Evolutionary conservation across 1,140 invertebrate genomes (phyloP).

Genomic region (Phymorhynchus buccinoides): DNA sequence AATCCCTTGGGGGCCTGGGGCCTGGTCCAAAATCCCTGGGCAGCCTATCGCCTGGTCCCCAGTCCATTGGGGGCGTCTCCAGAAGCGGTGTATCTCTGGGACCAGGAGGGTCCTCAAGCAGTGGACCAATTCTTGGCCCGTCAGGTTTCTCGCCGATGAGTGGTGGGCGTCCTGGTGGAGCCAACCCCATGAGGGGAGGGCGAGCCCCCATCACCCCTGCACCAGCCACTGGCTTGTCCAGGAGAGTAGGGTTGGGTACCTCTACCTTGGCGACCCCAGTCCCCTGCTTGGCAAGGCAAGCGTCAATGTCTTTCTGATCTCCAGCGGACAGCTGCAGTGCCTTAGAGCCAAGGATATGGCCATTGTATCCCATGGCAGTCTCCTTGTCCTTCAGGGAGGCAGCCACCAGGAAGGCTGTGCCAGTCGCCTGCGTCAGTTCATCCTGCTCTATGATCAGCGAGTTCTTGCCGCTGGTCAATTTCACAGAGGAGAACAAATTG

Average conservation of each 20-base stretch:
- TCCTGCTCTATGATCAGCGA: slow-evolving; percentile 80
- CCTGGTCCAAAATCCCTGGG: too few relatives aligned
- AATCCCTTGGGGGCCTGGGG: too few relatives aligned
- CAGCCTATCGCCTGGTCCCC: too few relatives aligned
- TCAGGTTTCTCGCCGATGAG: background rate
- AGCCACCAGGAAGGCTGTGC: slow-evolving; percentile 83
- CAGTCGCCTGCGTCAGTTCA: slow-evolving; percentile 76
- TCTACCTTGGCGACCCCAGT: background rate
- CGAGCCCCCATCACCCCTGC: background rate
- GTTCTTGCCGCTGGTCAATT: slow-evolving; percentile 65
- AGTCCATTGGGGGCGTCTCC: too few relatives aligned
- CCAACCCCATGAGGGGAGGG: background rate
- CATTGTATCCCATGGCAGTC: slow-evolving; percentile 61
- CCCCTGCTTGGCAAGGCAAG: slow-evolving; percentile 32
- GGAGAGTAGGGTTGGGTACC: background rate
- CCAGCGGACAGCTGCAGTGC: slow-evolving; percentile 58
- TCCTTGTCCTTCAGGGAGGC: slow-evolving; percentile 78
- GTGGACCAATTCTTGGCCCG: background rate
- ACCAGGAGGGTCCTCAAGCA: background rate
- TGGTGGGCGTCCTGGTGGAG: background rate
- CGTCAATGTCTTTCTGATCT: slow-evolving; percentile 47
- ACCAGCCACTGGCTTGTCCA: background rate
- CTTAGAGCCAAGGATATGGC: slow-evolving; percentile 59
- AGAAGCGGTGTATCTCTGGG: too few relatives aligned
- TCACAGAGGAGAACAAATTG: slow-evolving; percentile 54